Conservation (phyloP, 1,140 invertebrate species). For the Spodoptera litura region DNA sequence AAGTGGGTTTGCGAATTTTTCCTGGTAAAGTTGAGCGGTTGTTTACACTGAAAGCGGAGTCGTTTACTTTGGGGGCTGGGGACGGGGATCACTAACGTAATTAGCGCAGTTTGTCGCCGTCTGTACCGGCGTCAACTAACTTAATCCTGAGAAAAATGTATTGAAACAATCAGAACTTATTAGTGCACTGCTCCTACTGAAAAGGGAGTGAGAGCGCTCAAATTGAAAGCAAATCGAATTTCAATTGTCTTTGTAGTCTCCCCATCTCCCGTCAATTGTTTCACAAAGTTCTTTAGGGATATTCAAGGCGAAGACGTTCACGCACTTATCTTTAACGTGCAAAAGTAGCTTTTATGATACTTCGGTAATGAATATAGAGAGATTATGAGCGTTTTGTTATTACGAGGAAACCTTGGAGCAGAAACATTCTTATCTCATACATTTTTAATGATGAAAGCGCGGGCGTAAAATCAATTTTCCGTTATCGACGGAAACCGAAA, state of each 20-base stretch:
- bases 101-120: constrained; percentile 68
- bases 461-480: constrained; percentile 44
- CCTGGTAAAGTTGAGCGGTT: constrained; percentile 74
- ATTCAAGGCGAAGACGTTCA: constrained; percentile 18
- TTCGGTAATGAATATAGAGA: constrained; percentile 10
- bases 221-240: constrained; percentile 49
- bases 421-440: background rate
- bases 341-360: constrained; percentile 6
- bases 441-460: constrained; percentile 24
- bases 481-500: constrained; percentile 43
- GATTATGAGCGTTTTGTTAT: background rate
- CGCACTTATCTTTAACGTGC: constrained; percentile 39
- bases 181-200: constrained; percentile 35
- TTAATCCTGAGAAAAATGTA: constrained; percentile 57
- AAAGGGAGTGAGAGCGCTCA: constrained; percentile 42
- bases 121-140: constrained; percentile 51
- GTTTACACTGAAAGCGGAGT: constrained; percentile 80
- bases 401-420: background rate
- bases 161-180: constrained; percentile 51
- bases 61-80: constrained; percentile 72
- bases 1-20: constrained; percentile 82
- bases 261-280: constrained; percentile 39
- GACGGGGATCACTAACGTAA: constrained; percentile 76
- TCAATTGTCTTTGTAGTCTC: constrained; percentile 49
- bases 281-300: constrained; percentile 39